Conservation (phyloP, 2,113 vertebrate genomes). For the Cheirogaleus medius region DNA sequence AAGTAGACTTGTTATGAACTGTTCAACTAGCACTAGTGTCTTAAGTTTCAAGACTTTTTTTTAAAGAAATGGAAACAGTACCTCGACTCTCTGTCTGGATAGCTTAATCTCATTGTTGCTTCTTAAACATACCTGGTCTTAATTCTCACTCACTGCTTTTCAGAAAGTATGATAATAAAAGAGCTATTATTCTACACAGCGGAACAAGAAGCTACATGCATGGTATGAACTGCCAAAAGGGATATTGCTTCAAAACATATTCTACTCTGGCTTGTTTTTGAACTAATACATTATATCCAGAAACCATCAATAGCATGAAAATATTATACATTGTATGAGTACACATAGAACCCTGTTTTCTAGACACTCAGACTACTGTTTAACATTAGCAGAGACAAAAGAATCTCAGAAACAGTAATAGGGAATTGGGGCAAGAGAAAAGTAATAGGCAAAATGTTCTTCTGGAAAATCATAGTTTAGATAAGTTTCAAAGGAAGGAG, state of each 20-base stretch:
- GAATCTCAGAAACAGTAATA: background rate
- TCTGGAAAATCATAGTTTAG: background rate
- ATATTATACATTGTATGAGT: background rate
- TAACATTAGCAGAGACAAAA: background rate
- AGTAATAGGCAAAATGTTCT: rapidly evolving
- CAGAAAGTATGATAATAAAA: background rate
- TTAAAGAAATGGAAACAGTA: background rate
- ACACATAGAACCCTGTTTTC: background rate
- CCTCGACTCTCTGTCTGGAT: background rate
- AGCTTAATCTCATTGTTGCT: background rate
- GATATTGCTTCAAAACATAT: background rate
- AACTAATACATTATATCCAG: background rate
- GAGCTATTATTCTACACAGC: background rate
- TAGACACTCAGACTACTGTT: background rate
- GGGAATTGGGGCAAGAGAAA: background rate
- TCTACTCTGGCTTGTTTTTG: background rate
- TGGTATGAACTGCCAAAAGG: background rate
- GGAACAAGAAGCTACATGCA: background rate
- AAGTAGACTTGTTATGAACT: background rate
- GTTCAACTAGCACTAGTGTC: background rate
- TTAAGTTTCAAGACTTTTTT: background rate
- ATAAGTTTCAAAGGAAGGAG: background rate
- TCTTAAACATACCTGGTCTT: background rate
- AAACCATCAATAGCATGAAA: background rate
- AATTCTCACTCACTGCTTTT: background rate